A percentile compares a stretch with the other conserved stretches of the same genome.
Conservation (phyloP, 2,888 invertebrate genomes). For the Cepaea hortensis region DNA sequence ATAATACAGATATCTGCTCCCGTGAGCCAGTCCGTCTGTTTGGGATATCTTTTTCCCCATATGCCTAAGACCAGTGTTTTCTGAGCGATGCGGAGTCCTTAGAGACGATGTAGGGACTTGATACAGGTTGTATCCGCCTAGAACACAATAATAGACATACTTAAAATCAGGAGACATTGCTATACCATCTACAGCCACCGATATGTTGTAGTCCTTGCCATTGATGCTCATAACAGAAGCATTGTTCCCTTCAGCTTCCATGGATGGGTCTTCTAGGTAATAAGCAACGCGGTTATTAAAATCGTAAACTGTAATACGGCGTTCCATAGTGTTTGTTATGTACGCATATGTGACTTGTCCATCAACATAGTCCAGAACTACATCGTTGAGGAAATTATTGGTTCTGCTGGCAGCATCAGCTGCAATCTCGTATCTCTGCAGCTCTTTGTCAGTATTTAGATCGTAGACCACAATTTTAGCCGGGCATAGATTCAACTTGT, state of each 20-base stretch:
- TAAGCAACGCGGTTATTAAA: slow-evolving; percentile 55
- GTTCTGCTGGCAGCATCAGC: slow-evolving; percentile 56
- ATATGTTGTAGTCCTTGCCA: slow-evolving; percentile 47
- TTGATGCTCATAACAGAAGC: slow-evolving; percentile 51
- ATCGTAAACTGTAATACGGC: slow-evolving; percentile 62
- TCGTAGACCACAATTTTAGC: slow-evolving; percentile 66
- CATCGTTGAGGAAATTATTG: slow-evolving; percentile 63
- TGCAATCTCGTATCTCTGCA: slow-evolving; percentile 59
- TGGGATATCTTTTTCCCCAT: slow-evolving; percentile 61
- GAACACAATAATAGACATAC: slow-evolving; percentile 63
- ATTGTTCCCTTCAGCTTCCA: slow-evolving; percentile 52
- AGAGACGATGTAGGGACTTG: slow-evolving; percentile 61
- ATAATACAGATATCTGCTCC: slow-evolving; percentile 62
- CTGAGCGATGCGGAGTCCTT: slow-evolving; percentile 46
- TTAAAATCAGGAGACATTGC: slow-evolving; percentile 65
- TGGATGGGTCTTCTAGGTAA: slow-evolving; percentile 57
- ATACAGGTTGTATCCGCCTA: slow-evolving; percentile 58
- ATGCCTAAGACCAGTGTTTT: slow-evolving; percentile 45
- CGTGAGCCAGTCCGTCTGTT: slow-evolving; percentile 61
- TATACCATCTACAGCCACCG: slow-evolving; percentile 63
- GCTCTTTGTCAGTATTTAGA: slow-evolving; percentile 53
- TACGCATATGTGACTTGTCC: slow-evolving; percentile 61
- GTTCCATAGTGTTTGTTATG: slow-evolving; percentile 61
- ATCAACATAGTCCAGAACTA: slow-evolving; percentile 64
- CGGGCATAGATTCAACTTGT: slow-evolving; percentile 56